Base-by-base conservation (phyloP, 2,888 invertebrate genomes). In the Uropetala carovei region DNA sequence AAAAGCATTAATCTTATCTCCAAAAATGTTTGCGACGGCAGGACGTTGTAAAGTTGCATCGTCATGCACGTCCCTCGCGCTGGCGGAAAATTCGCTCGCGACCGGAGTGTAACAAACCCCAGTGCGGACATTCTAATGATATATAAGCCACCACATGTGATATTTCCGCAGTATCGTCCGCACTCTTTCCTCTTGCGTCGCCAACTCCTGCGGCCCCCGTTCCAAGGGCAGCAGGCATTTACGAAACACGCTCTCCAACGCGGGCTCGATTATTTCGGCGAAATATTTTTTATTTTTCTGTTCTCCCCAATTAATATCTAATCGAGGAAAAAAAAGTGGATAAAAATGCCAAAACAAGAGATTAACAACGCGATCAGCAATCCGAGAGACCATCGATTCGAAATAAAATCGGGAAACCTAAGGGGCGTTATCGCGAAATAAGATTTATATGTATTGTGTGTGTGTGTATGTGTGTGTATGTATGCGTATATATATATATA, bases 81-180 rank as follows among this genome's bases (percentile, higher is more conserved):
- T 9, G 68, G 9, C 22, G 22, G 75, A 75, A 75, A 75, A 27
- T 75, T 75, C 75, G 68, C 68, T 22, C 68, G n/a, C 22, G 18
- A 64, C 0, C 22, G 9, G 68, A 75, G 75, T 27, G 27, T 75
- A 75, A 75, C 22, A 22, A 75, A 14, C 27, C 43, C 75, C 75
- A 75, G 75, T 75, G 75, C 75, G 75, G 75, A 18, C 75, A 75
- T 75, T 75, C 75, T 75, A 75, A 75, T 75, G 75, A 75, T 75
- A 75, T 75, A 75, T 27, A 68, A 18, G 68, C 68, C 68, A 27
- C 75, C 75, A 27, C 75, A 75, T 75, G 75, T 75, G 75, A 75
- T 75, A 75, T 75, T 75, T 75, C 75, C 75, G 75, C 75, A 75
- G 75, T 27, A 75, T 75, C 7, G 22, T 11, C 75, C 27, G 75